phyloP scores from a whole-genome alignment of 2,113 vertebrate genomes.

The Bubo scandiacus region DNA sequence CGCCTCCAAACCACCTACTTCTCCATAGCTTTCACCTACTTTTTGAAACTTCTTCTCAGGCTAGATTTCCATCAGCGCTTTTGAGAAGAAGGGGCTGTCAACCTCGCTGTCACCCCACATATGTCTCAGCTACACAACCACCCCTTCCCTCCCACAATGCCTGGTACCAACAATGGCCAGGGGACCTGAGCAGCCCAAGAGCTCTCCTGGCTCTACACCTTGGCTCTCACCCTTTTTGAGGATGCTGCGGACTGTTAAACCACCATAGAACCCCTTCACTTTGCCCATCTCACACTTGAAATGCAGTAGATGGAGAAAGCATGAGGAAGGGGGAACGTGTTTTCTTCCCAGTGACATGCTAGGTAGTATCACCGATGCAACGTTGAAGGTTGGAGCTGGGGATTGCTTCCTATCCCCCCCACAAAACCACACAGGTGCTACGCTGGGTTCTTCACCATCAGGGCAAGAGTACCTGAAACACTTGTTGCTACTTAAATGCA shows the following conservation, averaged over 20 bases:
- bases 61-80: not conserved
- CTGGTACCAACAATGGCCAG: not conserved
- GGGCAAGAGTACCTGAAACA: not conserved
- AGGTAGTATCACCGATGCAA: accelerated
- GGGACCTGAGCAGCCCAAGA: not conserved
- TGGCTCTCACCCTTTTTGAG: not conserved
- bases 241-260: not conserved
- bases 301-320: not conserved
- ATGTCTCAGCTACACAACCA: not conserved
- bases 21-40: not conserved
- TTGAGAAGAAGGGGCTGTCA: not conserved
- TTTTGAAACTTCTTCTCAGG: not conserved
- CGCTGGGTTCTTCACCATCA: not conserved
- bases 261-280: not conserved
- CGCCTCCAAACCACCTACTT: not conserved
- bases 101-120: not conserved
- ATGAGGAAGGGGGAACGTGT: not conserved
- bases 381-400: not conserved
- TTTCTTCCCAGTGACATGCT: not conserved
- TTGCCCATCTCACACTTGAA: not conserved
- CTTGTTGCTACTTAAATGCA: not conserved
- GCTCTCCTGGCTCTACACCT: not conserved
- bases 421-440: not conserved
- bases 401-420: not conserved
- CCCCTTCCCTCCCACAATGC: not conserved